Conservation (phyloP, 2,113 vertebrate genomes). For the Prunella fulvescens region DNA sequence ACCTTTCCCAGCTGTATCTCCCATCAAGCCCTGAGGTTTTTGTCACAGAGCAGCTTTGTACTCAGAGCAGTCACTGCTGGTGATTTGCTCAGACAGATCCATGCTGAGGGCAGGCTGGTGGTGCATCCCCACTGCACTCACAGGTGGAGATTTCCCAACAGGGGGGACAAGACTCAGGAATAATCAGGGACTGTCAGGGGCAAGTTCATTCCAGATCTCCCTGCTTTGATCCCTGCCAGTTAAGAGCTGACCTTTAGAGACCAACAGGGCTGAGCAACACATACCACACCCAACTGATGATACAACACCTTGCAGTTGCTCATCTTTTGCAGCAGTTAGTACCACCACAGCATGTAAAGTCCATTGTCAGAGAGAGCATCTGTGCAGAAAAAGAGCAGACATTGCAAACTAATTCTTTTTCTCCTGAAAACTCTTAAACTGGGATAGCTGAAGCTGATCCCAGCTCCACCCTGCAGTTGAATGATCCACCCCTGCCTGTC, state of each 20-base stretch:
- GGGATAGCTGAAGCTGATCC: not conserved
- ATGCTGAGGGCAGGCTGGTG: not conserved
- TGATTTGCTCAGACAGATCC: not conserved
- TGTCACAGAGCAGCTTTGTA: not conserved
- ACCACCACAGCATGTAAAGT: not conserved
- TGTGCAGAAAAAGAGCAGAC: not conserved
- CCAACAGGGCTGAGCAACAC: not conserved
- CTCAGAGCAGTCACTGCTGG: not conserved
- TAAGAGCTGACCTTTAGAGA: not conserved
- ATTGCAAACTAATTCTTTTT: not conserved
- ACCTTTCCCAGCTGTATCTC: not conserved
- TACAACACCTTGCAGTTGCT: not conserved
- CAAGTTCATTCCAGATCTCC: not conserved
- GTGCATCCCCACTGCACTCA: not conserved
- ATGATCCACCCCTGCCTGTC: not conserved
- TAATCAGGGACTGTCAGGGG: not conserved
- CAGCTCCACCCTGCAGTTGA: not conserved
- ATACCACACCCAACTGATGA: rapidly evolving
- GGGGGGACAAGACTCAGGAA: not conserved
- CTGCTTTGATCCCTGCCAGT: rapidly evolving
- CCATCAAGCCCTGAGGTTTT: not conserved
- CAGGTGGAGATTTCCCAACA: not conserved
- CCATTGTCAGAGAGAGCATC: not conserved
- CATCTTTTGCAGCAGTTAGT: not conserved
- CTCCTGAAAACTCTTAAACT: not conserved